Conservation (phyloP, 2,113 vertebrate genomes). For the Orthonyx spaldingii region DNA sequence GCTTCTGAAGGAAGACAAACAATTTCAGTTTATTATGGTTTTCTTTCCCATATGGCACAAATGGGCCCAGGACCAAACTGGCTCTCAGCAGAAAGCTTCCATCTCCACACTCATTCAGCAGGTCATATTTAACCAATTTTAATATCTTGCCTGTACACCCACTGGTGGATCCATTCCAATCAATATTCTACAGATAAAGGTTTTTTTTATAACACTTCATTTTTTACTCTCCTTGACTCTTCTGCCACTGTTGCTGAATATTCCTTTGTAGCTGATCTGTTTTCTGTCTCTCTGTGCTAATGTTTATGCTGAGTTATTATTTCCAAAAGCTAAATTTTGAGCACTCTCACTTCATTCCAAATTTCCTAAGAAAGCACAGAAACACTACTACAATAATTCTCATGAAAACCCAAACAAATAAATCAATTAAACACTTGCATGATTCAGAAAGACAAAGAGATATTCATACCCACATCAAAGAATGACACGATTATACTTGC, state of each 20-base stretch:
- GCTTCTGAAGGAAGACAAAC: slow-evolving; percentile 1
- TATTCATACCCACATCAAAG: not conserved
- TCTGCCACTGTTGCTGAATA: not conserved
- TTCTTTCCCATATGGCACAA: slow-evolving; percentile 3
- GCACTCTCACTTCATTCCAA: not conserved
- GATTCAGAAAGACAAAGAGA: not conserved
- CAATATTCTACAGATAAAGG: not conserved
- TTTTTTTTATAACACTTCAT: not conserved
- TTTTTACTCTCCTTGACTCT: not conserved
- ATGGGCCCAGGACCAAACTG: not conserved
- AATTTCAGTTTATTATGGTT: not conserved
- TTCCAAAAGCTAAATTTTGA: slow-evolving; percentile 13
- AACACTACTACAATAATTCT: not conserved
- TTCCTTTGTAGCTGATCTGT: not conserved
- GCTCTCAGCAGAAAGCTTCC: not conserved
- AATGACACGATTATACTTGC: not conserved
- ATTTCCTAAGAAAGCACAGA: not conserved
- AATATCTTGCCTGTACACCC: not conserved
- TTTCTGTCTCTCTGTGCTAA: not conserved
- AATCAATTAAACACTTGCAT: not conserved
- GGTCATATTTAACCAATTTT: not conserved
- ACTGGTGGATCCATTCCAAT: not conserved
- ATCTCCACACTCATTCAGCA: not conserved
- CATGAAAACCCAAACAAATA: slow-evolving; percentile 8
- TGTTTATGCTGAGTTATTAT: not conserved